Conservation (phyloP, 1,140 invertebrate genomes). For the Apis florea region DNA sequence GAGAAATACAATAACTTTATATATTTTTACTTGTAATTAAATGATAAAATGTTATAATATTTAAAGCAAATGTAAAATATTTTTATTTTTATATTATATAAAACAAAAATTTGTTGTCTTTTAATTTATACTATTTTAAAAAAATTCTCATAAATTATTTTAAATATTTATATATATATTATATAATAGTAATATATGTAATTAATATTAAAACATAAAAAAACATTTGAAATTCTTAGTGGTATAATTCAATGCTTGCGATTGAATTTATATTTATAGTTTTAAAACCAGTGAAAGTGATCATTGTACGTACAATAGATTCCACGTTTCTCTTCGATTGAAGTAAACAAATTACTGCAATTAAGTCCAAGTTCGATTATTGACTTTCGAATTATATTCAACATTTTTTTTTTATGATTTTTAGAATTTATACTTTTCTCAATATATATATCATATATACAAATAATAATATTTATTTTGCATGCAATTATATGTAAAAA, state of each 20-base stretch:
- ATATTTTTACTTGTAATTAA: too few species aligned
- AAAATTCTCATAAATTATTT: too few species aligned
- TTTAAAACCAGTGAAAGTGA: constrained; percentile 5
- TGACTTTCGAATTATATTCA: neutral
- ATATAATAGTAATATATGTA: neutral
- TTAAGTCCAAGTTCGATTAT: constrained; percentile 12
- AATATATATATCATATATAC: too few species aligned
- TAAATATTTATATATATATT: neutral
- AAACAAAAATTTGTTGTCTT: too few species aligned
- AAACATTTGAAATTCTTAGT: neutral
- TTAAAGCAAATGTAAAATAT: too few species aligned
- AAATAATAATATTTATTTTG: too few species aligned
- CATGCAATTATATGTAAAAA: too few species aligned
- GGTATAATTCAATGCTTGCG: neutral
- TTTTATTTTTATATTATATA: too few species aligned
- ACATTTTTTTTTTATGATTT: neutral
- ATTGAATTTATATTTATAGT: neutral
- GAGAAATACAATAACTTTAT: too few species aligned
- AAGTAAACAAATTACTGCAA: constrained; percentile 1
- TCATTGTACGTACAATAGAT: neutral
- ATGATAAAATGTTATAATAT: too few species aligned
- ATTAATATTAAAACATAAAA: neutral
- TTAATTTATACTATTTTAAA: too few species aligned
- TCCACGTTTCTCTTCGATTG: neutral
- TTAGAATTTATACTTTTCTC: neutral